phyloP scores from a whole-genome alignment of 2,797 vertebrate genomes.

The Rhinichthys osculus region DNA sequence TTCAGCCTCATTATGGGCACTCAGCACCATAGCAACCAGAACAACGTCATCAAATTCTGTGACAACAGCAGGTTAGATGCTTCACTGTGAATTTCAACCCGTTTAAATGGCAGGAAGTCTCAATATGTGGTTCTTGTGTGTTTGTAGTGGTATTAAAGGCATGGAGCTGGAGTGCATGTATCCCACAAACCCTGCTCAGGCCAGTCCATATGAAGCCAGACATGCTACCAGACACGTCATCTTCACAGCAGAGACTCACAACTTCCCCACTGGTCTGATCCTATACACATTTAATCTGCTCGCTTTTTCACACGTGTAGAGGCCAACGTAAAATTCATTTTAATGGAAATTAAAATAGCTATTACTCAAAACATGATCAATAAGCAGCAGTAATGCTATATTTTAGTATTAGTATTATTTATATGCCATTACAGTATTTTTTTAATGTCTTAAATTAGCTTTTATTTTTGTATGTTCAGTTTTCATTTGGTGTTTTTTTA shows the following conservation, averaged over 20 bases:
- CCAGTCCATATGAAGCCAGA: constrained; percentile 79
- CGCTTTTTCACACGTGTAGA: neutral
- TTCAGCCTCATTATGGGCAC: constrained; percentile 92
- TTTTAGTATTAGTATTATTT: no score
- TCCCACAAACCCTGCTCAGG: constrained; percentile 78
- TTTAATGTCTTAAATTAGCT: no score
- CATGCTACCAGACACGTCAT: constrained; percentile 83
- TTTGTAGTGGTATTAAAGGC: constrained; percentile 85
- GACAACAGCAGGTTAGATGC: constrained; percentile 92
- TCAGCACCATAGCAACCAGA: constrained; percentile 87
- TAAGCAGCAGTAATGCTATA: no score
- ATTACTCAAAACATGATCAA: no score
- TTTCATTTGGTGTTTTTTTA: no score
- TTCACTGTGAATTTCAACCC: neutral
- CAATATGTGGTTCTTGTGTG: constrained; percentile 41
- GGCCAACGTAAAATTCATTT: neutral
- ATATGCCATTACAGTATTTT: no score
- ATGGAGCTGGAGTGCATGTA: constrained; percentile 79
- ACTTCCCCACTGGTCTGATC: constrained; percentile 90
- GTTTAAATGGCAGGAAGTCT: neutral
- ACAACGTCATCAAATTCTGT: constrained; percentile 94
- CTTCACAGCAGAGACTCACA: constrained; percentile 96
- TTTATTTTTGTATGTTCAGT: no score
- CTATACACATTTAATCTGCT: neutral
- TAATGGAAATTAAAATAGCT: neutral